Conservation (phyloP, 2,888 invertebrate genomes). For the Volucella inflata region DNA sequence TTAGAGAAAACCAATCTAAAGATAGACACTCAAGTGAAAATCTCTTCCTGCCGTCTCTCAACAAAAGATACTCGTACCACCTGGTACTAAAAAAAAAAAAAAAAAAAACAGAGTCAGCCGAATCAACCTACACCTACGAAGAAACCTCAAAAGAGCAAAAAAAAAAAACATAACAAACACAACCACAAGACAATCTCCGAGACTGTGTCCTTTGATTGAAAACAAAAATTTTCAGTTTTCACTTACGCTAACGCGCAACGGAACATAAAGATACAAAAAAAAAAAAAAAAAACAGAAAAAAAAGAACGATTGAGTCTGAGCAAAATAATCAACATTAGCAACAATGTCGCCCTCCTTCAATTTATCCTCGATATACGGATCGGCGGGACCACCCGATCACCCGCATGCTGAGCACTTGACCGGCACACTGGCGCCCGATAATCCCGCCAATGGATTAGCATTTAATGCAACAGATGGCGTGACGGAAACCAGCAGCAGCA, state of each 20-base stretch:
- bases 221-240: conserved; percentile 46
- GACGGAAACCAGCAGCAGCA: conserved; percentile 39
- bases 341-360: conserved; percentile 71
- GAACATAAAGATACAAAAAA: no score
- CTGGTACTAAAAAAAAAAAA: background rate
- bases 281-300: conserved; percentile 27
- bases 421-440: conserved; percentile 67
- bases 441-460: conserved; percentile 24
- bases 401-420: conserved; percentile 64
- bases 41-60: conserved; percentile 44
- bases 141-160: conserved; percentile 28
- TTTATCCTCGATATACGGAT: conserved; percentile 71
- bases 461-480: conserved; percentile 64
- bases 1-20: conserved; percentile 8
- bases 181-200: conserved; percentile 67
- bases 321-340: conserved; percentile 47
- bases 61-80: no score
- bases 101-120: conserved; percentile 1
- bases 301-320: conserved; percentile 69
- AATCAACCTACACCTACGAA: background rate
- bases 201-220: conserved; percentile 64
- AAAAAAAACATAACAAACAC: conserved; percentile 19
- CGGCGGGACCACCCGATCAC: conserved; percentile 65
- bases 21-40: conserved; percentile 61
- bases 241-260: background rate